Base-by-base conservation (phyloP, 2,797 vertebrate genomes). In the Microchirus variegatus region DNA sequence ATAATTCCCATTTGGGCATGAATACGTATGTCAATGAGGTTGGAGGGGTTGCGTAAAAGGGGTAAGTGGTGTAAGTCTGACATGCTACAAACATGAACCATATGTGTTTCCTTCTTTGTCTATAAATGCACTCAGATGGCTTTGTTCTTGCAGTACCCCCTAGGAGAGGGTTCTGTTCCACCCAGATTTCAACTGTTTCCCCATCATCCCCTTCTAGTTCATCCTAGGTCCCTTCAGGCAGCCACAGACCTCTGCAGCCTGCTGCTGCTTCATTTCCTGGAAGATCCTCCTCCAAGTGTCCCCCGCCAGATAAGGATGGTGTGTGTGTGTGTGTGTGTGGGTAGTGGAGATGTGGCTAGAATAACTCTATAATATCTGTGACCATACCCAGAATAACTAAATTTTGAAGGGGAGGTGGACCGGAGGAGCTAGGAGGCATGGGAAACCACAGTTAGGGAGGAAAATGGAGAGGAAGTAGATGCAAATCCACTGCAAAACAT, bases 21-120 rank as follows among this genome's bases (percentile, higher is more conserved):
- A 84, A 87, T 88, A 75, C 80, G 77, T 90, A 89, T 87, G 85
- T 84, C 87, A 90, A 91, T 90, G 83, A 91, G 70, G 56, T 48
- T 55, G 69, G 70, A 73, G 72, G 70, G 74, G 55, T 72, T 70
- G 72, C 31, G 44, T 70, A 64, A 83, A 75, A 70, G 67, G 54
- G 72, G 57, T 42, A 76, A 83, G 75, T 85, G 81, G 77, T 85
- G 71, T 83, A 78, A 90, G 69, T 84, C 82, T 75, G 77, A 88
- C 83, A 86, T 87, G 80, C 77, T 81, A 70, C 81, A 90, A 92
- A 89, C 86, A 86, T 81, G 73, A 90, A 90, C 85, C 90, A 91
- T 84, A 83, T 91, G 89, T 81, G 75, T 77, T 80, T 85, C 59
- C 55, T 52, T 82, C 78, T 84, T 87, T 87, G 87, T 90, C 82